These are phyloP conservation scores for Bombus difficillimus DNA, from an alignment of 1,140 invertebrate species.

Conservation along the genomic window DNA sequence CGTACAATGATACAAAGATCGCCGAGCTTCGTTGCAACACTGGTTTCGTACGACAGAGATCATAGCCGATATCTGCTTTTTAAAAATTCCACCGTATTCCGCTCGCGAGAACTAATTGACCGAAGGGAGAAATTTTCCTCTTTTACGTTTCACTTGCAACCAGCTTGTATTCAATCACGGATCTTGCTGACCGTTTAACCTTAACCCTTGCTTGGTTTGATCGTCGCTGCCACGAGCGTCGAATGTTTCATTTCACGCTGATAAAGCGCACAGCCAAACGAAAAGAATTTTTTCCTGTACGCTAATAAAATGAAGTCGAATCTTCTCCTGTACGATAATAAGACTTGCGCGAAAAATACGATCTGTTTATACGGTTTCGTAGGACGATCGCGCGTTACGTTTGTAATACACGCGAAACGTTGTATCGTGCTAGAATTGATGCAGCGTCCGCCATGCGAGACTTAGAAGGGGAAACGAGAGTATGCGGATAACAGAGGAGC, in stretches of 20 bases:
- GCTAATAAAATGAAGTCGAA: rapidly evolving
- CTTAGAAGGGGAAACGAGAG: not conserved
- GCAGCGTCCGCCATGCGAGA: not conserved
- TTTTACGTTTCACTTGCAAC: conserved; percentile 1
- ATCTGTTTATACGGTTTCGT: not conserved
- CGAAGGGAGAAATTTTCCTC: not conserved
- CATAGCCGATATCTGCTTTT: not conserved
- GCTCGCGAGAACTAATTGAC: too few species aligned
- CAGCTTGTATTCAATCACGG: not conserved
- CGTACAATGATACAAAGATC: not conserved
- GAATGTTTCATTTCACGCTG: too few species aligned
- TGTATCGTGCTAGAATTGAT: rapidly evolving
- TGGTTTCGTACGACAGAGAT: rapidly evolving
- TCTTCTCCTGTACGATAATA: rapidly evolving
- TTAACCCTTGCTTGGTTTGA: not conserved
- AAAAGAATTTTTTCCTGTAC: not conserved
- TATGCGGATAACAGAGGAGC: not conserved
- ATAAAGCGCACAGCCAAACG: not conserved
- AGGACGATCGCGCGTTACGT: too few species aligned
- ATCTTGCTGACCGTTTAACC: not conserved
- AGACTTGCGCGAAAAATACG: rapidly evolving
- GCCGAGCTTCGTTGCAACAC: not conserved
- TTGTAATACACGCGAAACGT: too few species aligned
- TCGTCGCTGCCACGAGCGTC: not conserved
- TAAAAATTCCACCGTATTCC: not conserved